Evolutionary conservation across 2,797 vertebrate genomes (phyloP).

Genomic region (Epinephelus awoara): DNA sequence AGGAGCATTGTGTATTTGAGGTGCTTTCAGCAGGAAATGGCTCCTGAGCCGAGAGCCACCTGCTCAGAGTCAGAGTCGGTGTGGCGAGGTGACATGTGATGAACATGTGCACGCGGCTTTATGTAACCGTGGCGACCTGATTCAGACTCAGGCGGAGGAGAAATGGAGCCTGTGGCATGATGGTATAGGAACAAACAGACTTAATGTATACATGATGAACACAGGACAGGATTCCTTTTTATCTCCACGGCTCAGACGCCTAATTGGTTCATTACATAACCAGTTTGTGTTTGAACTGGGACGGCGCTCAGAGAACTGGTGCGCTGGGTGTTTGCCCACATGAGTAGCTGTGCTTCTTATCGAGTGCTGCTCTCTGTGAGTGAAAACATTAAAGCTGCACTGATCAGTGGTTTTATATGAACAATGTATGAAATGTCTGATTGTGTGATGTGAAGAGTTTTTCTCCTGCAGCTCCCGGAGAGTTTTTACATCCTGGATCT

Average conservation of each 20-base stretch:
- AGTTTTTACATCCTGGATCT: no score
- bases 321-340: no score
- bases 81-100: not conserved
- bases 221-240: not conserved
- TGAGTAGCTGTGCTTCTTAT: no score
- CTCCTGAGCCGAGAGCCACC: not conserved
- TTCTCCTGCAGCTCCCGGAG: no score
- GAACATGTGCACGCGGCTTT: not conserved
- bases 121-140: not conserved
- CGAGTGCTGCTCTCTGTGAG: no score
- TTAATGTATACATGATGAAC: not conserved
- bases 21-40: conserved; percentile 40
- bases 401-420: no score
- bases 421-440: no score
- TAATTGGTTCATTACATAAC: conserved; percentile 25
- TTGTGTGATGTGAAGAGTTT: no score
- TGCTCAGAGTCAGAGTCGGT: not conserved
- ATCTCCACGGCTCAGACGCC: not conserved
- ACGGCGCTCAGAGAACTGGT: not conserved
- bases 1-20: conserved; percentile 35
- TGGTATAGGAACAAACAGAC: not conserved
- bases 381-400: no score
- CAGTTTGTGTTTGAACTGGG: conserved; percentile 7
- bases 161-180: not conserved
- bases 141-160: not conserved